Evolutionary conservation across 1,140 invertebrate genomes (phyloP).

Genomic region (Drosophila melanogaster): DNA sequence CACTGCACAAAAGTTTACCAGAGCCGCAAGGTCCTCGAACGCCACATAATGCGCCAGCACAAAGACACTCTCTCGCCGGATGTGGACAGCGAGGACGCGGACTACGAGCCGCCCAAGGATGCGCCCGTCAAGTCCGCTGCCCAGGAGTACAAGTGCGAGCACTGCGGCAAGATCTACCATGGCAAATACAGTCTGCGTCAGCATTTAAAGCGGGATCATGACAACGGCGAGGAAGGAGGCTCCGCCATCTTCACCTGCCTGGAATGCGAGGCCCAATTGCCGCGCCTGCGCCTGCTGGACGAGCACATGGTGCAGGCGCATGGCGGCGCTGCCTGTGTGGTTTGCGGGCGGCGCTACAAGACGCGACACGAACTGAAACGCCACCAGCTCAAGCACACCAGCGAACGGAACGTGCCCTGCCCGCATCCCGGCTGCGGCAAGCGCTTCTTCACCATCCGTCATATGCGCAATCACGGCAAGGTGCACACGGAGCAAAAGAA

Average conservation of each 20-base stretch:
- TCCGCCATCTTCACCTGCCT: constrained; percentile 42
- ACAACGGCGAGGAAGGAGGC: constrained; percentile 7
- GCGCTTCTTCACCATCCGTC: constrained; percentile 62
- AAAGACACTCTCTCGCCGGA: constrained; percentile 21
- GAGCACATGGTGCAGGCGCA: constrained; percentile 59
- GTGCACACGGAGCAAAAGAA: constrained; percentile 78
- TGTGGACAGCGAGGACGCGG: constrained; percentile 31
- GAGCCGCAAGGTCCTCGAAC: constrained; percentile 51
- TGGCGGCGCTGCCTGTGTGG: constrained; percentile 50
- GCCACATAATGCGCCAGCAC: constrained; percentile 60
- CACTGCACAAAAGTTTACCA: constrained; percentile 59
- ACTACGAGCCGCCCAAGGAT: constrained; percentile 40
- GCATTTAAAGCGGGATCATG: constrained; percentile 66
- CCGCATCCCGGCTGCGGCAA: constrained; percentile 68
- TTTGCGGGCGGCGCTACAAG: constrained; percentile 65
- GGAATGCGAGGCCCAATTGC: constrained; percentile 59
- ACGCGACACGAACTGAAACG: constrained; percentile 68
- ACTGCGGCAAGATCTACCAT: constrained; percentile 62
- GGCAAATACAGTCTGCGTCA: constrained; percentile 56
- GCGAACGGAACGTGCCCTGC: constrained; percentile 66
- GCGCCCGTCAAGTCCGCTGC: neutral
- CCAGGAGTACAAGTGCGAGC: constrained; percentile 59
- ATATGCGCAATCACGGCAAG: constrained; percentile 72
- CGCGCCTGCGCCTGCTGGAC: constrained; percentile 61
- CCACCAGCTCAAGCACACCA: constrained; percentile 66